phyloP scores from a whole-genome alignment of 2,888 invertebrate species.

The Stenolophus ochropezus region DNA sequence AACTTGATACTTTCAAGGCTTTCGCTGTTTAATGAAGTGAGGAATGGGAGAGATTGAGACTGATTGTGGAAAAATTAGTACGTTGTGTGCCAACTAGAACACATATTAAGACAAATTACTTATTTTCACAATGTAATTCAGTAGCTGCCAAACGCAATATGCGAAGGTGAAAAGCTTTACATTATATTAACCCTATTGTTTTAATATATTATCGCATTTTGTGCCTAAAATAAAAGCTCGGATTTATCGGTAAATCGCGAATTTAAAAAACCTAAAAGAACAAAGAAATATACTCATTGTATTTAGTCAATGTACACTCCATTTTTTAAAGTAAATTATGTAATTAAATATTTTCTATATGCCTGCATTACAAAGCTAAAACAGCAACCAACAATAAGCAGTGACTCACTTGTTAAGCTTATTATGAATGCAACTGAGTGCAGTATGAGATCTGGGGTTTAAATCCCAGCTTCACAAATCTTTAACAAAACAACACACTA shows the following conservation, averaged over 20 bases:
- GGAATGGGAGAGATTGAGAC: conserved; percentile 24
- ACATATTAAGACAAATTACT: conserved; percentile 31
- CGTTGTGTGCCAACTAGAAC: conserved; percentile 2
- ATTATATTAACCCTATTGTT: neutral
- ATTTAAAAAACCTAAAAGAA: too few species aligned
- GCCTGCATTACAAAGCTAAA: too few species aligned
- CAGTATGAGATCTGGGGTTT: too few species aligned
- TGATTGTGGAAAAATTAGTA: conserved; percentile 33
- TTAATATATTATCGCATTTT: neutral
- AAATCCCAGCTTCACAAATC: too few species aligned
- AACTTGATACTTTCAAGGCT: conserved; percentile 45
- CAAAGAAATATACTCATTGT: too few species aligned
- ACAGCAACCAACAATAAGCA: too few species aligned
- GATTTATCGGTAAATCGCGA: neutral
- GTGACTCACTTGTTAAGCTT: too few species aligned
- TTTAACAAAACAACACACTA: too few species aligned
- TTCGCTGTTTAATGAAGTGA: conserved; percentile 36
- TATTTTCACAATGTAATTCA: conserved; percentile 4
- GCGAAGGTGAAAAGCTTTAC: neutral
- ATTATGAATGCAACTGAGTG: too few species aligned
- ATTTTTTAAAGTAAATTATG: too few species aligned
- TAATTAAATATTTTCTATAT: too few species aligned
- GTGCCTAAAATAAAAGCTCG: neutral
- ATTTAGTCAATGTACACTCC: too few species aligned
- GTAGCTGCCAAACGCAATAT: neutral